Conservation (phyloP, 2,797 vertebrate genomes). For the Hydrophis major region DNA sequence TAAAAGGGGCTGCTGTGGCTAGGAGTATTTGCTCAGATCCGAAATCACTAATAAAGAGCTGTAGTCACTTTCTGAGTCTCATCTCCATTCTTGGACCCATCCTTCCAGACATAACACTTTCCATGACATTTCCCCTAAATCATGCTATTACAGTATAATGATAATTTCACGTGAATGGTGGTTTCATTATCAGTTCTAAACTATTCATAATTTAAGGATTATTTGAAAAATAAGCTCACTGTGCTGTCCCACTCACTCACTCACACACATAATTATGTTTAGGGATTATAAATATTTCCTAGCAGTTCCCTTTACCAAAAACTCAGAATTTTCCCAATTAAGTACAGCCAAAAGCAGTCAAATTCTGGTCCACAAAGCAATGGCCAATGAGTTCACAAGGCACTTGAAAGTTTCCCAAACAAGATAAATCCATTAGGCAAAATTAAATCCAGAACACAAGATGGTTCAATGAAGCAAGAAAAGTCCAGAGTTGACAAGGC, state of each 20-base stretch:
- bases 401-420: background rate
- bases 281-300: no score
- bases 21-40: no score
- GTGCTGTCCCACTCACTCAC: no score
- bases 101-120: background rate
- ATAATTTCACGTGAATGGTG: background rate
- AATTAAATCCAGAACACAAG: background rate
- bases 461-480: background rate
- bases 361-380: background rate
- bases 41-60: no score
- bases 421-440: background rate
- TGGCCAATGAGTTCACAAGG: background rate
- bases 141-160: background rate
- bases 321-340: background rate
- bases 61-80: no score
- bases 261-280: no score
- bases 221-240: background rate
- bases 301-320: no score
- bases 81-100: no score
- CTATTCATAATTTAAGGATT: background rate
- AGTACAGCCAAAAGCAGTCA: background rate
- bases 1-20: no score
- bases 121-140: background rate
- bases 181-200: background rate
- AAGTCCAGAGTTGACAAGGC: background rate